Evolutionary conservation across 2,113 vertebrate genomes (phyloP).

Genomic region (Siniperca chuatsi): DNA sequence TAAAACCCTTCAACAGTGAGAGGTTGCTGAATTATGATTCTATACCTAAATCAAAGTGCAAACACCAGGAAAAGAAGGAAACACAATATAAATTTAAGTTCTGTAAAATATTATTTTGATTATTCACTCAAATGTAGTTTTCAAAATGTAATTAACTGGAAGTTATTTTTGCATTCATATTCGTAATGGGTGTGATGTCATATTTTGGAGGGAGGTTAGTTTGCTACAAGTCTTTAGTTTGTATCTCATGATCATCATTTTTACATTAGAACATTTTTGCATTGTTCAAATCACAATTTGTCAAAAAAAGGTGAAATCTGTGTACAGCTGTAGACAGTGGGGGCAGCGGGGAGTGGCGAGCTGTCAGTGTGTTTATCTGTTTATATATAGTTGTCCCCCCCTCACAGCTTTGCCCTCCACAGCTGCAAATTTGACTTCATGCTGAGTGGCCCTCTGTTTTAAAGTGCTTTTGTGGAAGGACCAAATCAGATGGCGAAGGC

Average conservation of each 20-base stretch:
- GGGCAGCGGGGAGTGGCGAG: neutral
- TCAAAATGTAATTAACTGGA: neutral
- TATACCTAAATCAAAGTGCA: neutral
- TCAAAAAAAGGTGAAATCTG: neutral
- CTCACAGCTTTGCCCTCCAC: neutral
- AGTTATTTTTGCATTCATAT: neutral
- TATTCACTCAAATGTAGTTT: neutral
- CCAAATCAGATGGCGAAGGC: constrained; percentile 2
- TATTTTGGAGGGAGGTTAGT: neutral
- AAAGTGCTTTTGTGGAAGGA: neutral
- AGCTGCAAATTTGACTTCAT: constrained; percentile 5
- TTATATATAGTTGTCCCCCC: neutral
- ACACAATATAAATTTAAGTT: neutral
- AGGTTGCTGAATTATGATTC: neutral
- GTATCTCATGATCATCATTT: neutral
- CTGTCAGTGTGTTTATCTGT: constrained; percentile 5
- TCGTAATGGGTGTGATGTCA: neutral
- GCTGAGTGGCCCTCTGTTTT: neutral
- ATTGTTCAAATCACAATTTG: neutral
- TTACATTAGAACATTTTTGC: neutral
- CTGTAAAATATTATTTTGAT: neutral
- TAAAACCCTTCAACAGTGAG: neutral
- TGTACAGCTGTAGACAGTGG: neutral
- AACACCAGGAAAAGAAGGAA: neutral
- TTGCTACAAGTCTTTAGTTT: neutral